Conservation (phyloP, 2,797 vertebrate species). For the Discoglossus pictus region DNA sequence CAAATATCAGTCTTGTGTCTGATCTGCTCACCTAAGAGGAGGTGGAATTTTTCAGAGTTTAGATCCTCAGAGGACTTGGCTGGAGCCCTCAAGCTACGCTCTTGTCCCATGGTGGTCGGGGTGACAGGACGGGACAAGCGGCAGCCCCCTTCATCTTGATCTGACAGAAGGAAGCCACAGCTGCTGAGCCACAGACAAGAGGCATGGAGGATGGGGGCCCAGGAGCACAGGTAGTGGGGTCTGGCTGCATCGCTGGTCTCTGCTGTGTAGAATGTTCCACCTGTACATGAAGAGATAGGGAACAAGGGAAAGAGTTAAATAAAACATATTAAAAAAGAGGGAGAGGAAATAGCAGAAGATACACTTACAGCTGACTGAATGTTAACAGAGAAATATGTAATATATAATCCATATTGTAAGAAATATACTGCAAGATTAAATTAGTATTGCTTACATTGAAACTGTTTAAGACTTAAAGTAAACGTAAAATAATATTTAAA, state of each 20-base stretch:
- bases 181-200: conserved; percentile 88
- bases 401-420: too few relatives aligned
- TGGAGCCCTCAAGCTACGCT: conserved; percentile 66
- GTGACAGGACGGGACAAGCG: conserved; percentile 89
- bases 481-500: too few relatives aligned
- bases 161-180: conserved; percentile 76
- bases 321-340: conserved; percentile 1
- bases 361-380: too few relatives aligned
- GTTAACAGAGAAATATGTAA: too few relatives aligned
- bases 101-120: conserved; percentile 88
- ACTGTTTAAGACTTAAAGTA: too few relatives aligned
- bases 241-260: conserved; percentile 82
- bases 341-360: neutral
- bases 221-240: conserved; percentile 80
- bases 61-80: conserved; percentile 88
- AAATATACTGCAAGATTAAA: too few relatives aligned
- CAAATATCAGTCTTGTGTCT: too few relatives aligned
- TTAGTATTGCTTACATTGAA: too few relatives aligned
- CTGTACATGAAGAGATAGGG: conserved; percentile 60
- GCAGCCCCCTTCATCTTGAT: conserved; percentile 78
- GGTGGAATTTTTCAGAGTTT: conserved; percentile 83
- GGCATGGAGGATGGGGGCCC: conserved; percentile 89
- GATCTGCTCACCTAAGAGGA: conserved; percentile 81
- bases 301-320: neutral
- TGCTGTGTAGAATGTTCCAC: conserved; percentile 87